Evolutionary conservation across 2,113 vertebrate species (phyloP).

Genomic region (Salvator merianae): DNA sequence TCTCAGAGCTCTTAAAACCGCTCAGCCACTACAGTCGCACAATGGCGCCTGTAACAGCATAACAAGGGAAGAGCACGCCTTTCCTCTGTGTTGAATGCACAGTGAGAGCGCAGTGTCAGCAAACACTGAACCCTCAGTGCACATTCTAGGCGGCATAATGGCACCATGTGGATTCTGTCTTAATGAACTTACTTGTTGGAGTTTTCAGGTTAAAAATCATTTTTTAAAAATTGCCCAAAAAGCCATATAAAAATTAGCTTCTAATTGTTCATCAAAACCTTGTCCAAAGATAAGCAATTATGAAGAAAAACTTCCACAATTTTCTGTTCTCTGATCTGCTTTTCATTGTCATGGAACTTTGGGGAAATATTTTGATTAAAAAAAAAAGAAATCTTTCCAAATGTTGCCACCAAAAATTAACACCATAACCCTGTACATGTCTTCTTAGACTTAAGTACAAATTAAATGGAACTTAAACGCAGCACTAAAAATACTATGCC

Average conservation of each 20-base stretch:
- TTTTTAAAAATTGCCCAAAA: background rate
- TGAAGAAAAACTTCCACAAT: background rate
- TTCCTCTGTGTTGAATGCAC: no score
- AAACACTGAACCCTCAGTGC: no score
- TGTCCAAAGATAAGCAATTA: background rate
- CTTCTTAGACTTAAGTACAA: background rate
- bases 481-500: background rate
- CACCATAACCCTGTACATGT: background rate
- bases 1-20: no score
- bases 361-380: background rate
- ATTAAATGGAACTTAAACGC: background rate
- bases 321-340: background rate
- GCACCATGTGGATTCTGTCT: no score
- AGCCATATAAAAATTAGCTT: background rate
- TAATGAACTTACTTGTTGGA: background rate
- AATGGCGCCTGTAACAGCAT: no score
- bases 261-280: background rate
- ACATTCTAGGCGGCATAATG: no score
- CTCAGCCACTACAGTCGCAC: no score
- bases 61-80: no score
- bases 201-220: background rate
- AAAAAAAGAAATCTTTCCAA: background rate
- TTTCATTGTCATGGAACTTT: background rate
- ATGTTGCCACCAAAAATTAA: background rate
- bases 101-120: no score